Evolutionary conservation across 1,140 invertebrate genomes (phyloP), one percentile per base, ranked within the genome.

Genomic region (Coelopa frigida): DNA sequence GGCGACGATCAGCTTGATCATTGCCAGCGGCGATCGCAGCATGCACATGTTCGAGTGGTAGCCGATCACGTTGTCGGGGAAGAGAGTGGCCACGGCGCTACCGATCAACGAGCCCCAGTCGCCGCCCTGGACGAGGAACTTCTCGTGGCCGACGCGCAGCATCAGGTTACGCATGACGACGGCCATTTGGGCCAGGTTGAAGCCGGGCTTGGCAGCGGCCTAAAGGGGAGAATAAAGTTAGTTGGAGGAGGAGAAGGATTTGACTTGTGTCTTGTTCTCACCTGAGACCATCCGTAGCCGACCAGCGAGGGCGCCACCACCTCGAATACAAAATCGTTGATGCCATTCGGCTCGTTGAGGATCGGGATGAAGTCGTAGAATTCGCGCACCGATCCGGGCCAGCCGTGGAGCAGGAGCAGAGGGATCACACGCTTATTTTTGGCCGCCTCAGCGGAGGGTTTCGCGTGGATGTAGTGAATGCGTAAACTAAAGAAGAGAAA

Each of bases 341-440:
- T 71, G 10, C 75, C 76, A 18, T 71, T 59, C 36, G 78, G 70
- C 5, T 74, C 76, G 0, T 75, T 81, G 2, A 90, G 69, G 14
- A 83, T 51, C 2, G 84, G 84, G 39, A 87, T 82, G 1, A 90
- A 73, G 55, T 89, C 84, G 50, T 85, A 85, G 62, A 93, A 94
- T 65, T 94, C 89, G 8, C 84, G 73, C n/a, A 94, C 75, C 2
- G 86, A 89, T 18, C 91, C 89, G 4, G 92, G 92, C 91, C 91
- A 96, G 11, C 91, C 91, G 57, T 95, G 90, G 1, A 89, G 54
- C 3, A 95, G 24, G 1, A 94, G 56, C 27, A 92, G 20, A 0
- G 87, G 87, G 8, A 83, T 58, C 1, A 89, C 74, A 68, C 68
- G 75, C 52, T 68, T 74, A 29, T 55, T 63, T 12, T 56, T 49